Percentiles rank a stretch among this genome's conserved stretches.
phyloP scores from a whole-genome alignment of 2,797 vertebrate genomes.

The Nyctalus aviator region DNA sequence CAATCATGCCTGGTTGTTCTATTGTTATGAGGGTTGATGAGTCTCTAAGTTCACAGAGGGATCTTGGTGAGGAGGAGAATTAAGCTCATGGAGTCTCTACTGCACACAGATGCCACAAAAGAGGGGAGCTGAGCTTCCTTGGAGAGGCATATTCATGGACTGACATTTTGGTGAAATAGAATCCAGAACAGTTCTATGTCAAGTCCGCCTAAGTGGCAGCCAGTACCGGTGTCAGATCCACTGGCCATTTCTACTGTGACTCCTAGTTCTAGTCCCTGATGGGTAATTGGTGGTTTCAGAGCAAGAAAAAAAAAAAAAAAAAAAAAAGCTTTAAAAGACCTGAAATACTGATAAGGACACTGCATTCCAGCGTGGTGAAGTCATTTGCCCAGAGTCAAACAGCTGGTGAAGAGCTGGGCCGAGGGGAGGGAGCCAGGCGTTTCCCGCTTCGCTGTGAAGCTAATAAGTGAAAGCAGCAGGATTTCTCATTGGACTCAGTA shows the following conservation, averaged over 20 bases:
- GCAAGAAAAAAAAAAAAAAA: not conserved
- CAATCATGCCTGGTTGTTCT: not conserved
- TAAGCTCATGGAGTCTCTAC: not conserved
- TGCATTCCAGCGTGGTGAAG: conserved; percentile 6
- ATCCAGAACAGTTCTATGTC: not conserved
- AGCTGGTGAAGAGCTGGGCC: conserved; percentile 13
- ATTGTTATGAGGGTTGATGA: conserved; percentile 51
- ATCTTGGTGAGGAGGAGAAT: conserved; percentile 2
- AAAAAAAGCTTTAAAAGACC: not conserved
- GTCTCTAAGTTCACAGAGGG: conserved; percentile 25
- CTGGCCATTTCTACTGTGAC: not conserved
- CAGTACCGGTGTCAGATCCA: not conserved
- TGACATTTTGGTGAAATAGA: not conserved
- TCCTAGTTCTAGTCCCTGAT: conserved; percentile 20
- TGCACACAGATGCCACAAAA: not conserved
- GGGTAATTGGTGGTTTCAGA: conserved; percentile 22
- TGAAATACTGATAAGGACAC: conserved; percentile 46
- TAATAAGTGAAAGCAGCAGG: not conserved
- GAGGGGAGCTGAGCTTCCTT: not conserved
- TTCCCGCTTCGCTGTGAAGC: not conserved
- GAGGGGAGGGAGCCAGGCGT: not conserved
- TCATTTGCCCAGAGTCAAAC: conserved; percentile 3
- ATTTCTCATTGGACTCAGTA: conserved; percentile 9
- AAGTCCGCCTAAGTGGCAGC: not conserved
- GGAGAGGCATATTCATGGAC: not conserved